Base-by-base conservation (phyloP, 2,888 invertebrate species). In the Spialia ferax region DNA sequence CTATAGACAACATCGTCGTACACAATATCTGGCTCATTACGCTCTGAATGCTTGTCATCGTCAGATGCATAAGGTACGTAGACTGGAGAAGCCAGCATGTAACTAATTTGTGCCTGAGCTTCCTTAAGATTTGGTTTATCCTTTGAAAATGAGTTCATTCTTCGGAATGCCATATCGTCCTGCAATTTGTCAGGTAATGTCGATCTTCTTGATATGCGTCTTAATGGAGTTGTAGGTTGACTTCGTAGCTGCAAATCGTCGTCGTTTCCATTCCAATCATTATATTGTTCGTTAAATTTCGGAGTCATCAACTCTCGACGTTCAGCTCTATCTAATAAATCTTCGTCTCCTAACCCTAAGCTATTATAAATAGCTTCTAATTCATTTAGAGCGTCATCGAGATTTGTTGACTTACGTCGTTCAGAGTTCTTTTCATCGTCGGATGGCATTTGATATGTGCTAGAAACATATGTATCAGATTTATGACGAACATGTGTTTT, bases 281-380 rank as follows among this genome's bases (percentile, higher is more conserved):
- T 93, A 72, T 87, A 90, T 75, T 87, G 84, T 72, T 93, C 89
- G 77, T 88, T 90, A 75, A 87, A 87, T 82, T 93, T 93, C 48
- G 93, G 92, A 57, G 93, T 95, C 90, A 94, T 95, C 77, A 95
- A 87, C 87, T 96, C 97, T 69, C 97, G 93, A 69, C 96, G 94
- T 85, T 97, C 97, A 11, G 97, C 97, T 79, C 97, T 94, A 80
- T 97, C 97, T 62, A 97, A 85, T 68, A 97, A 93, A 87, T 97
- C 97, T 83, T 97, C 97, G 80, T 98, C 98, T 0, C 96, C 97
- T 61, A 98, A 91, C n/a, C 96, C 96, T 67, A 98, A 94, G 77
- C 97, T 98, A 77, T 97, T 97, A 82, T 97, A 97, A 80, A 98
- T 98, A n/a, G 97, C 97, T 92, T 98, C 98, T 65, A 98, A 87